Evolutionary conservation across 2,797 vertebrate species (phyloP).

Genomic region (Antennarius maculatus): DNA sequence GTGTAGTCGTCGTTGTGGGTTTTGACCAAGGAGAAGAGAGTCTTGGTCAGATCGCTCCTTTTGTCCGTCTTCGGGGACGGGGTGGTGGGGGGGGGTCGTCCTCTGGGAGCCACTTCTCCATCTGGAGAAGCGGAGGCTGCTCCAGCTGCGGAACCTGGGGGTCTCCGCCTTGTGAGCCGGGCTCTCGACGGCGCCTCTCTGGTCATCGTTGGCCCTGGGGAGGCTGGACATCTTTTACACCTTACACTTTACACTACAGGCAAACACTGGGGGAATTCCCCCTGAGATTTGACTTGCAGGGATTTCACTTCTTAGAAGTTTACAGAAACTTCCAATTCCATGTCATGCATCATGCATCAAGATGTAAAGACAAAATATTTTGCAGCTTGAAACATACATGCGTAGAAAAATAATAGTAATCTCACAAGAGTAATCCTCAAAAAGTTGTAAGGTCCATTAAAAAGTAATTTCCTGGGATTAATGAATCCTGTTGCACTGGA

Average conservation of each 20-base stretch:
- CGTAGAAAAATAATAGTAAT: not conserved
- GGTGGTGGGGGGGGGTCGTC: slow-evolving; percentile 54
- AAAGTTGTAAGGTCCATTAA: slow-evolving; percentile 29
- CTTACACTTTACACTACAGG: slow-evolving; percentile 15
- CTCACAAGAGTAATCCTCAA: slow-evolving; percentile 20
- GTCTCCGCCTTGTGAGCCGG: slow-evolving; percentile 57
- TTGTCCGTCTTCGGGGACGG: slow-evolving; percentile 65
- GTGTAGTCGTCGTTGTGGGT: slow-evolving; percentile 74
- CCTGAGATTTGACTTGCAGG: slow-evolving; percentile 4
- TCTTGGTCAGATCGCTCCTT: slow-evolving; percentile 65
- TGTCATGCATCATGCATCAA: not conserved
- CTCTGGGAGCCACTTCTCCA: slow-evolving; percentile 75
- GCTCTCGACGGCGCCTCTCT: slow-evolving; percentile 46
- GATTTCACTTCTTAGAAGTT: slow-evolving; percentile 38
- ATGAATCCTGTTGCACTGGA: slow-evolving; percentile 1
- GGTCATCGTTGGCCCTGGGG: slow-evolving; percentile 50
- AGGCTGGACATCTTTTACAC: slow-evolving; percentile 63
- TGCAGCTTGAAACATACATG: too few relatives aligned
- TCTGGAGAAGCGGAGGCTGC: slow-evolving; percentile 70
- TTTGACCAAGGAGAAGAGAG: slow-evolving; percentile 73
- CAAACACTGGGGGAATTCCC: not conserved
- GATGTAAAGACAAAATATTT: too few relatives aligned
- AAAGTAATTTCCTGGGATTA: slow-evolving; percentile 11
- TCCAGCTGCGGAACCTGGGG: slow-evolving; percentile 63
- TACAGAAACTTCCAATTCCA: slow-evolving; percentile 9